phyloP scores from a whole-genome alignment of 2,888 invertebrate genomes.

The Tipula unca region DNA sequence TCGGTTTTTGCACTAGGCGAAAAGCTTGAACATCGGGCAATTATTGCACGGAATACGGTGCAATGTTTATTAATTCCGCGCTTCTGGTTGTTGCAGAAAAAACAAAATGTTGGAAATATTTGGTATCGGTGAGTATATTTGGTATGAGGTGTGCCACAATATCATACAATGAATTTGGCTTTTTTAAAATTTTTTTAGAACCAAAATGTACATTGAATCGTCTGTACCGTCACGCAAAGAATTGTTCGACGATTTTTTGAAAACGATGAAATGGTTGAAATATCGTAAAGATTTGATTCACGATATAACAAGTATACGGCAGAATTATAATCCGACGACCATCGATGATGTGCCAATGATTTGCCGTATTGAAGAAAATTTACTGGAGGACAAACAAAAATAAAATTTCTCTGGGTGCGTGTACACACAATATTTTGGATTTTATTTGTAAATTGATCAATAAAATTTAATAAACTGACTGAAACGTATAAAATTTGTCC shows the following conservation, averaged over 20 bases:
- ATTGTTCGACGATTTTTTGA: constrained; percentile 34
- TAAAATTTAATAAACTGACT: neutral
- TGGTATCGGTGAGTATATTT: constrained; percentile 34
- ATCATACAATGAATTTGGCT: too few species aligned
- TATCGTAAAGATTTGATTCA: constrained; percentile 32
- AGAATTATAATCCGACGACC: constrained; percentile 29
- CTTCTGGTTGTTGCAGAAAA: constrained; percentile 55
- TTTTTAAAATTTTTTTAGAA: too few species aligned
- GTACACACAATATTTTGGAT: neutral
- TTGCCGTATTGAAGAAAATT: constrained; percentile 35
- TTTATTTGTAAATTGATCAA: neutral
- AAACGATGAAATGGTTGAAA: constrained; percentile 35
- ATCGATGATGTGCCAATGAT: constrained; percentile 37
- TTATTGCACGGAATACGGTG: constrained; percentile 54
- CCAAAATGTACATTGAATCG: constrained; percentile 33
- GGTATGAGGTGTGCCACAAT: too few species aligned
- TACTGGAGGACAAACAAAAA: neutral
- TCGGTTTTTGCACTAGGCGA: constrained; percentile 60
- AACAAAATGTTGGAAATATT: constrained; percentile 38
- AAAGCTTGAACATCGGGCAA: constrained; percentile 54
- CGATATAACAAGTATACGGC: constrained; percentile 18
- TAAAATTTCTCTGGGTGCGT: neutral
- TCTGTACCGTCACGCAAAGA: constrained; percentile 35
- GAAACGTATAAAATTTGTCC: neutral
- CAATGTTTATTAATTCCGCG: constrained; percentile 60